Conservation (phyloP, 1,140 invertebrate genomes). For the Cherax quadricarinatus region DNA sequence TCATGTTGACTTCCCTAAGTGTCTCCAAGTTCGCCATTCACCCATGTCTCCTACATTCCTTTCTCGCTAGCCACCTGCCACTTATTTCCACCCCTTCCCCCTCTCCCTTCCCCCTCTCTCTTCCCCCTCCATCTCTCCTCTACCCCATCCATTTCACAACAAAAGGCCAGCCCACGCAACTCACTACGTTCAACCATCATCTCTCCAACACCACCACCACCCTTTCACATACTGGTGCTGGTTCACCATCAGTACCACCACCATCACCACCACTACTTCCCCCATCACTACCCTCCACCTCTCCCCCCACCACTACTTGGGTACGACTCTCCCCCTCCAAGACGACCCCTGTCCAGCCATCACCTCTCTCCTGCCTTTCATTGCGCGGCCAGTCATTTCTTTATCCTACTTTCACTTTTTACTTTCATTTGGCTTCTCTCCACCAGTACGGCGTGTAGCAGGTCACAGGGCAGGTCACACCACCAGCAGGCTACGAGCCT, state of each 20-base stretch:
- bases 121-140: too few species aligned
- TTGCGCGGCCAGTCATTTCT: slow-evolving; percentile 6
- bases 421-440: slow-evolving; percentile 13
- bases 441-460: not conserved
- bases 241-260: too few species aligned
- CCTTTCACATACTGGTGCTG: too few species aligned
- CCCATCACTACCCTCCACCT: not conserved
- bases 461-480: too few species aligned
- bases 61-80: too few species aligned
- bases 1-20: too few species aligned
- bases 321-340: not conserved
- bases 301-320: too few species aligned
- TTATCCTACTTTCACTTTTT: slow-evolving; percentile 42
- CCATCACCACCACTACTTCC: not conserved
- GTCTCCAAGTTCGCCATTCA: too few species aligned
- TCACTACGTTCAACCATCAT: not conserved
- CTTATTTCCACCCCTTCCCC: not conserved
- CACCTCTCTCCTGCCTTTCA: not conserved
- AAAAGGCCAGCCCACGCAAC: too few species aligned
- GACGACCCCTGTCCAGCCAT: not conserved
- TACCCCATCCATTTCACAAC: too few species aligned
- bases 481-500: too few species aligned
- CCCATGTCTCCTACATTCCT: too few species aligned
- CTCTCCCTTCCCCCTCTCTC: not conserved
- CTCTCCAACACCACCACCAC: not conserved